phyloP scores from a whole-genome alignment of 1,140 invertebrate species.

The Armadillidium nasatum region DNA sequence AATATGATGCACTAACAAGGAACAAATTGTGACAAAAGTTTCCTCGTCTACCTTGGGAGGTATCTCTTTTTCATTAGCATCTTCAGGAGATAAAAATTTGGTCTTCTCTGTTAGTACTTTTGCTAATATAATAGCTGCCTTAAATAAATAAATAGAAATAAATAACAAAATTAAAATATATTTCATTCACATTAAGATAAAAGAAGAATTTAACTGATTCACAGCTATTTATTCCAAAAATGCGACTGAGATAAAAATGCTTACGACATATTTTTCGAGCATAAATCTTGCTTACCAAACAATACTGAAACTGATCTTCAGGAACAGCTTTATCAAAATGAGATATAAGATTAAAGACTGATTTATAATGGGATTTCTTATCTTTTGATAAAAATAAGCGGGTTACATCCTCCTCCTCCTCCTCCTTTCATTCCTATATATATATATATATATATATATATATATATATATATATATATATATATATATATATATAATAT shows the following conservation, averaged over 20 bases:
- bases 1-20: slow-evolving; percentile 63
- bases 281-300: slow-evolving; percentile 53
- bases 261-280: too few relatives aligned
- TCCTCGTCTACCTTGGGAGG: slow-evolving; percentile 48
- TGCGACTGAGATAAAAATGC: too few relatives aligned
- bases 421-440: background rate
- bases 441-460: too few relatives aligned
- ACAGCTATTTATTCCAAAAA: too few relatives aligned
- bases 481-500: too few relatives aligned
- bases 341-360: slow-evolving; percentile 60
- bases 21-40: slow-evolving; percentile 59
- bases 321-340: slow-evolving; percentile 58
- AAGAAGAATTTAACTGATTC: too few relatives aligned
- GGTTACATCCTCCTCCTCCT: background rate
- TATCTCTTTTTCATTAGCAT: slow-evolving; percentile 24
- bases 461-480: too few relatives aligned
- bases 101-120: slow-evolving; percentile 56
- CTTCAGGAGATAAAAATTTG: slow-evolving; percentile 51
- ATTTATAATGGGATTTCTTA: slow-evolving; percentile 46
- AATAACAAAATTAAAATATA: too few relatives aligned
- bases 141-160: too few relatives aligned
- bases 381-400: background rate
- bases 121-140: slow-evolving; percentile 59
- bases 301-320: slow-evolving; percentile 62
- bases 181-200: too few relatives aligned